Percentiles rank a stretch among this genome's conserved stretches.
Evolutionary conservation across 2,797 vertebrate species (phyloP).

Genomic region (Cheirogaleus major): DNA sequence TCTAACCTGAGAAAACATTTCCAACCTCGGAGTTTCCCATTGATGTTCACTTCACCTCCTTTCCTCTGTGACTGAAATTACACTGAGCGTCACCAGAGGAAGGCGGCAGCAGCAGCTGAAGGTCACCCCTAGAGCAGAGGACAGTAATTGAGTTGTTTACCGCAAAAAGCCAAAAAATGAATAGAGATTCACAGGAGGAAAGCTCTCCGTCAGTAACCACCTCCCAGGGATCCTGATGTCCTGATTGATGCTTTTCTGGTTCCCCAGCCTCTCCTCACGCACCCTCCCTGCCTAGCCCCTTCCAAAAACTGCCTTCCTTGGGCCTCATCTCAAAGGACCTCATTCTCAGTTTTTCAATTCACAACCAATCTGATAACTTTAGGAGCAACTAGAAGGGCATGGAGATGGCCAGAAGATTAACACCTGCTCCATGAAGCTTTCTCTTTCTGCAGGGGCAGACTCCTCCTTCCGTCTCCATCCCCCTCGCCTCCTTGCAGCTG

Average conservation of each 20-base stretch:
- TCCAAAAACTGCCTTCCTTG: neutral
- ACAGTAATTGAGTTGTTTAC: neutral
- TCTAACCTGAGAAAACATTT: neutral
- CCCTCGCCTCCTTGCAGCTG: fast-evolving
- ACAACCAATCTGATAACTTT: neutral
- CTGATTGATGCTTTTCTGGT: neutral
- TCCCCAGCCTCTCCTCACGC: neutral
- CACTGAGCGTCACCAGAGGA: neutral
- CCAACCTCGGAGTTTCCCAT: neutral
- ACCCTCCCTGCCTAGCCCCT: neutral
- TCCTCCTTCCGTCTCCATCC: too few species aligned
- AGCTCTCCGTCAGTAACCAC: neutral
- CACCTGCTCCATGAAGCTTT: neutral
- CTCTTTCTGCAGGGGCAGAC: neutral
- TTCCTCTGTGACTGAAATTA: neutral
- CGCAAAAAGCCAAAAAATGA: neutral
- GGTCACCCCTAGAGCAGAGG: neutral
- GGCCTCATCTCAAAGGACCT: neutral
- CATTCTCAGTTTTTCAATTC: neutral
- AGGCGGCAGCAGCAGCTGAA: neutral
- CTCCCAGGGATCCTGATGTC: neutral
- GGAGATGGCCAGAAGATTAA: neutral
- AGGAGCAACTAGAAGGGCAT: neutral
- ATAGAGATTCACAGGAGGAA: neutral
- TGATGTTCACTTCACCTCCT: neutral